Evolutionary conservation across 2,113 vertebrate genomes (phyloP).

Genomic region (Xenus cinereus): DNA sequence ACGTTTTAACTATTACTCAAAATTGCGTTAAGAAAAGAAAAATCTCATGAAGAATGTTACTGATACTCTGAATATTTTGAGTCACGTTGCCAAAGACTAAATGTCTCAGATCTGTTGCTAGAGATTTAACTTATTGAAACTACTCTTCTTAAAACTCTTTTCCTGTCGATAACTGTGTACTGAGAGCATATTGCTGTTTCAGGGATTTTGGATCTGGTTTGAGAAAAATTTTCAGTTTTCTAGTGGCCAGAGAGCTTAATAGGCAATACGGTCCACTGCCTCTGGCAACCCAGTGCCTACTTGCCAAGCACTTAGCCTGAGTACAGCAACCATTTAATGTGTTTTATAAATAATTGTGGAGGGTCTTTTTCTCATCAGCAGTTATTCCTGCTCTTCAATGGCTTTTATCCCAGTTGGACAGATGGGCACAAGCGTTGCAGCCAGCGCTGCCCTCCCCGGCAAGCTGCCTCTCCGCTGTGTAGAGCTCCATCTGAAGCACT

Average conservation of each 20-base stretch:
- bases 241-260: background rate
- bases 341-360: background rate
- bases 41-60: background rate
- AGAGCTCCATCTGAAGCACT: background rate
- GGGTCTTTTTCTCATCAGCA: background rate
- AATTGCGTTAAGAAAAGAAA: background rate
- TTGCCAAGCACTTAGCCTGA: background rate
- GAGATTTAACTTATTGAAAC: background rate
- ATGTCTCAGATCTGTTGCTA: background rate
- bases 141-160: background rate
- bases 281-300: background rate
- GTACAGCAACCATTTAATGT: background rate
- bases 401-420: background rate
- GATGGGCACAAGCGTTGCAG: background rate
- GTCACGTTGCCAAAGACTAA: background rate
- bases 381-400: background rate
- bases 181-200: background rate
- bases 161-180: background rate
- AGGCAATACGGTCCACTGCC: background rate
- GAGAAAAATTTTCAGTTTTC: background rate
- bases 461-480: background rate
- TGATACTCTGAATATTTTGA: background rate
- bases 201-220: background rate
- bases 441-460: accelerated
- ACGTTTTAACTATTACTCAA: background rate